Percentiles rank a stretch among this genome's conserved stretches.
Conservation (phyloP, 2,797 vertebrate genomes). For the Acipenser oxyrinchus region DNA sequence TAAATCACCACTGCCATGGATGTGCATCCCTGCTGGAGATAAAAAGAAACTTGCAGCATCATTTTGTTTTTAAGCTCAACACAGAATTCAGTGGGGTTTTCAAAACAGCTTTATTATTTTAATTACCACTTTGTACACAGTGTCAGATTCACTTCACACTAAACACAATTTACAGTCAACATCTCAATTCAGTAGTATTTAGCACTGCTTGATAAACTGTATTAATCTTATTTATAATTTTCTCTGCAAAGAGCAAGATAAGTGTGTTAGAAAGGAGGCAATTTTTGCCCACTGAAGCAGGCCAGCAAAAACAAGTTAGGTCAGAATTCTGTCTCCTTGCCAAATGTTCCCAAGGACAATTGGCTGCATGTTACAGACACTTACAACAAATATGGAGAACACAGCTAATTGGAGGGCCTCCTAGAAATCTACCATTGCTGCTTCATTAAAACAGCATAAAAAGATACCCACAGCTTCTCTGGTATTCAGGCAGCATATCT, state of each 20-base stretch:
- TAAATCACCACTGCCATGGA: no score
- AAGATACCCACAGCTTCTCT: background rate
- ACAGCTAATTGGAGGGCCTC: slow-evolving; percentile 8
- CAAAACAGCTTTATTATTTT: no score
- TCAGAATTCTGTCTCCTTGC: slow-evolving; percentile 6
- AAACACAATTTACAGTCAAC: no score
- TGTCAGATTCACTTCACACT: no score
- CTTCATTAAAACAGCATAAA: slow-evolving; percentile 5
- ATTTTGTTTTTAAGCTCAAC: no score
- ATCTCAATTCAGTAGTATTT: no score
- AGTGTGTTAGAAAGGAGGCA: background rate
- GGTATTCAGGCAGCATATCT: no score
- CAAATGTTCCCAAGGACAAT: slow-evolving; percentile 11
- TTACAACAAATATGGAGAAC: slow-evolving; percentile 4
- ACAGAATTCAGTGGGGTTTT: no score
- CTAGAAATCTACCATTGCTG: background rate
- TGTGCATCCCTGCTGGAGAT: no score
- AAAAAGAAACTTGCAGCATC: no score
- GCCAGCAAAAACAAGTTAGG: slow-evolving; percentile 6
- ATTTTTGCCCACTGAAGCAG: background rate
- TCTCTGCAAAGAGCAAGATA: background rate
- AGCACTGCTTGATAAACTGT: background rate
- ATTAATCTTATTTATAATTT: background rate
- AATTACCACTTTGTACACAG: no score
- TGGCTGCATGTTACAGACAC: background rate